phyloP scores from a whole-genome alignment of 2,113 vertebrate genomes.

The Cariama cristata region DNA sequence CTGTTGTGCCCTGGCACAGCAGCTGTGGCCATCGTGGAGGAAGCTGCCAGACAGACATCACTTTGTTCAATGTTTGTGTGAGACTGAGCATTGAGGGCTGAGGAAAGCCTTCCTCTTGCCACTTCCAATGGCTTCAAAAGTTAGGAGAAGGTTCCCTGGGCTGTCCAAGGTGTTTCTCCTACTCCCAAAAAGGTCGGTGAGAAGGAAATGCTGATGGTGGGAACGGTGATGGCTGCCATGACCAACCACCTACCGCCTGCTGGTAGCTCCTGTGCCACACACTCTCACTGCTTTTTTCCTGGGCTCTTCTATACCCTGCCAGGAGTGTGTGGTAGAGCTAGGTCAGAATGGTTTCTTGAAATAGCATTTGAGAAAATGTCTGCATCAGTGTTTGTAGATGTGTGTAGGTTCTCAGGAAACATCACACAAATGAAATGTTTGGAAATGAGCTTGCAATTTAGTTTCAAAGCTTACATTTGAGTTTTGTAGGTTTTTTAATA shows the following conservation, averaged over 20 bases:
- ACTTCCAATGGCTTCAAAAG: background rate
- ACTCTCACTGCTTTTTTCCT: background rate
- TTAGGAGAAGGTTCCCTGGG: background rate
- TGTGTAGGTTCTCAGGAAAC: background rate
- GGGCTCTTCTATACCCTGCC: background rate
- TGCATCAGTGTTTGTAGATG: background rate
- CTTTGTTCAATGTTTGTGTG: background rate
- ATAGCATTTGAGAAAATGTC: background rate
- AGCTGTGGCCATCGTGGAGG: background rate
- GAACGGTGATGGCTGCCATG: background rate
- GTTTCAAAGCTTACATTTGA: background rate
- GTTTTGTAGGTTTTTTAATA: background rate
- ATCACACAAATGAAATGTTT: background rate
- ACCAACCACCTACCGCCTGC: background rate
- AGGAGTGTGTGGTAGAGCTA: background rate
- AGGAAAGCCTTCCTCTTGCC: background rate
- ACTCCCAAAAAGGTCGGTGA: background rate
- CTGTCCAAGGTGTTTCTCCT: background rate
- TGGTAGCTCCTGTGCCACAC: background rate
- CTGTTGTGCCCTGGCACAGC: background rate
- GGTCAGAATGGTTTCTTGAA: background rate
- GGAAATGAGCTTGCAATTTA: background rate
- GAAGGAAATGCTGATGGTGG: background rate
- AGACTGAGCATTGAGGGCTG: background rate
- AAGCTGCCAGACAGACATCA: background rate